Conservation (phyloP, 2,888 invertebrate species). For the Xanthia icteritia region DNA sequence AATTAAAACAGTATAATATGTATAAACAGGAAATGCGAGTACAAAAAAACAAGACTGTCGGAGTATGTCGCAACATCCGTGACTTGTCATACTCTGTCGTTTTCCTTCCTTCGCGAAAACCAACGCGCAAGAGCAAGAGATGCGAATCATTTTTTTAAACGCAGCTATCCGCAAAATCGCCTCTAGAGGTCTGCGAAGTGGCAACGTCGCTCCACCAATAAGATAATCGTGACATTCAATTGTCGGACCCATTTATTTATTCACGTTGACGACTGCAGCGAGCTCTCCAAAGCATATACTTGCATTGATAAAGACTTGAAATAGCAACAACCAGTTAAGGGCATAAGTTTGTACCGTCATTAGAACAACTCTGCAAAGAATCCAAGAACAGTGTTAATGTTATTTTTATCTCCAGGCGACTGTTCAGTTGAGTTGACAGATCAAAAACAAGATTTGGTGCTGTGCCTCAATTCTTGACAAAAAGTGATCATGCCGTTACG, state of each 20-base stretch:
- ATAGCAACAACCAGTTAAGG: conserved; percentile 5
- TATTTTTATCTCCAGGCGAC: conserved; percentile 53
- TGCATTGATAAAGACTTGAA: conserved; percentile 32
- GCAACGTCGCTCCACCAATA: conserved; percentile 67
- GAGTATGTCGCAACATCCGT: conserved; percentile 75
- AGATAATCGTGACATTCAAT: conserved; percentile 67
- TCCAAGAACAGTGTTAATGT: conserved; percentile 31
- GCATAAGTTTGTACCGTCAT: conserved; percentile 9
- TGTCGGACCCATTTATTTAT: conserved; percentile 61
- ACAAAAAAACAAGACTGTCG: conserved; percentile 65
- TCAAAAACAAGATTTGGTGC: conserved; percentile 71
- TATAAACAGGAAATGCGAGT: conserved; percentile 73
- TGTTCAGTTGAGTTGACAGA: conserved; percentile 68
- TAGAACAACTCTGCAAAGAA: not conserved
- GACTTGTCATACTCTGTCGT: conserved; percentile 71
- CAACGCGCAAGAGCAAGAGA: conserved; percentile 71
- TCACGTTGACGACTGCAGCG: conserved; percentile 44
- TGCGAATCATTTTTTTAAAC: conserved; percentile 65
- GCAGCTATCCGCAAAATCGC: conserved; percentile 74
- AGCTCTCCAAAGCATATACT: conserved; percentile 31
- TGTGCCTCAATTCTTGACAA: conserved; percentile 71
- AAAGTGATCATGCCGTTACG: conserved; percentile 76
- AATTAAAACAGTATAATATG: conserved; percentile 68
- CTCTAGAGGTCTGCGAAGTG: conserved; percentile 52
- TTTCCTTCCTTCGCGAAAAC: conserved; percentile 70